Base-by-base conservation (phyloP, 1,140 invertebrate species). In the Tenebrio molitor region DNA sequence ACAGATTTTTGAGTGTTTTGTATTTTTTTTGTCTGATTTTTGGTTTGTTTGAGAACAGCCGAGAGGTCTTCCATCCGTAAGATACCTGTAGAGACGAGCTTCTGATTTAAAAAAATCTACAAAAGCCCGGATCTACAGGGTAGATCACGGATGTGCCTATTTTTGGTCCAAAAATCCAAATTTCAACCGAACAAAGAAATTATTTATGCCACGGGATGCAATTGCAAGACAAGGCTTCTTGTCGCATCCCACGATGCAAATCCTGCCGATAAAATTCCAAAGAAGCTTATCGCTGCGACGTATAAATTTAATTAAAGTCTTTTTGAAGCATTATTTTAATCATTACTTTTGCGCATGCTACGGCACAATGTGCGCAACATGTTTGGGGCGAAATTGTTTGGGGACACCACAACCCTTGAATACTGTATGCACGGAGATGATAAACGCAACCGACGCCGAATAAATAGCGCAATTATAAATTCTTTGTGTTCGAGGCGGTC, bases 31-130 rank as follows among this genome's bases (percentile, higher is more conserved):
- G 36, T 39, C 12, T 39, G 2, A 7, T 12, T 39, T 39, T 39
- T 39, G 12, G 29, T 33, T 69, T 33, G 33, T 69, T 65, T 33
- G 29, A 16, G 14, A 34, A 66, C 64, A 58, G 87, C 84, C 84
- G 87, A 86, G 85, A 84, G 87, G 86, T 88, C 87, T 92, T 90
- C 90, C 91, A 93, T 92, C 94, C 94, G 94, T 95, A 95, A 96
- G 94, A 96, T 96, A 97, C 95, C 95, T 97, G 94, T 97, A 96
- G 93, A 96, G 94, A 95, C 94, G 95, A 96, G 95, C 95, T 97
- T 96, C 95, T 97, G 95, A 96, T 91, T 87, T 88, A 84, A 85
- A 86, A n/a, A 84, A 85, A 85, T 89, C 92, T 93, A 96, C 94
- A 96, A 95, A 96, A 96, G 93, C 94, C 94, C 94, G 95, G 94